Evolutionary conservation across 2,797 vertebrate genomes (phyloP), one percentile per base, ranked within the genome.

Genomic region (Chloroceryle inda): DNA sequence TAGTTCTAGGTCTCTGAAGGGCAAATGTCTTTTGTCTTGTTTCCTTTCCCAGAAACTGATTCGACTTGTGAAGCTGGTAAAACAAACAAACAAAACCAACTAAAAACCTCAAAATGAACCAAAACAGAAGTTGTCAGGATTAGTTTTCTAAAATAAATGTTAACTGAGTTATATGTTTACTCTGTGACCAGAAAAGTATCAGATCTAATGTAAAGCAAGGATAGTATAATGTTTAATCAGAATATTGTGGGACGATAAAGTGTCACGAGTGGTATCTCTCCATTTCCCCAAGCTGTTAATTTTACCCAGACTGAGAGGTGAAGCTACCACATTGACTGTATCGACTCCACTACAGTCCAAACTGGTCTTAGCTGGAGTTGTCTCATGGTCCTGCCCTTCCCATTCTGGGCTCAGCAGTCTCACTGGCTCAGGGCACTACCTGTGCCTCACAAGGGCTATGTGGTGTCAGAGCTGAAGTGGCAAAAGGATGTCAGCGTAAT

Each of bases 371-470:
- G 16, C 37, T 61, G 1, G 62, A 47, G 20, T 18, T 73, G 49
- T 4, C 18, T 19, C 1, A 0, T 50, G 40, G 8, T 55, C 29
- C 29, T 66, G n/a, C 19, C 55, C 22, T 45, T 2, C 61, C 21
- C 45, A 1, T 11, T 13, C 13, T 19, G 37, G 29, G 20, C 58
- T 47, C 23, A 31, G 2, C 31, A 11, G 16, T 55, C 40, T 53
- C 29, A 6, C 29, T 33, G 0, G 9, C 31, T 21, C 21, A 45
- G 21, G 22, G 45, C 5, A 0, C 27, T 0, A 2, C n/a, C 24
- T 40, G 62, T 0, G 0, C 56, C 58, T 40, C 37, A 17, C 20
- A 0, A 0, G 5, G n/a, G 18, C 15, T 9, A 33, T 19, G 11
- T 4, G 13, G 13, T 1, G 1, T 23, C 44, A 0, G 1, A 53